phyloP scores from a whole-genome alignment of 2,113 vertebrate genomes.

The Pseudopodoces humilis region DNA sequence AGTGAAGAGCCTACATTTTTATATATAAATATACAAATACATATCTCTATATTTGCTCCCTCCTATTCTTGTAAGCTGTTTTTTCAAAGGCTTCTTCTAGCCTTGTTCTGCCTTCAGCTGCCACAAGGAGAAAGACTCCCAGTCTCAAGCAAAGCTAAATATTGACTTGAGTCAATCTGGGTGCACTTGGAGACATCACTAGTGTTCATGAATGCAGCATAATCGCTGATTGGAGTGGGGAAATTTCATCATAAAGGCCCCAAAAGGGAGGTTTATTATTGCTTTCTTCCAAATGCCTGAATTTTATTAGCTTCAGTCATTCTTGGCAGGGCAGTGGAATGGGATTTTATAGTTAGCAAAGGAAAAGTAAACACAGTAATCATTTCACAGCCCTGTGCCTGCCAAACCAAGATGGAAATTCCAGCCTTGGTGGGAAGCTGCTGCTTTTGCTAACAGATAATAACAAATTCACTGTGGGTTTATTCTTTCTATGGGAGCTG shows the following conservation, averaged over 20 bases:
- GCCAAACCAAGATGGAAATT: conserved; percentile 72
- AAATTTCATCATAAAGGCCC: conserved; percentile 71
- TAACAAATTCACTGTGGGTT: conserved; percentile 46
- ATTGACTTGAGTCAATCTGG: conserved; percentile 62
- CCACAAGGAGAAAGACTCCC: background rate
- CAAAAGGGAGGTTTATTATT: conserved; percentile 71
- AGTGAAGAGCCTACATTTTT: background rate
- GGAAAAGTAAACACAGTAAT: conserved; percentile 72
- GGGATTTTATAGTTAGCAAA: conserved; percentile 71
- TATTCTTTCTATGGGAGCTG: background rate
- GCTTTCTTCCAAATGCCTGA: conserved; percentile 71
- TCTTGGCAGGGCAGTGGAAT: conserved; percentile 70
- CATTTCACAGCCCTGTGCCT: conserved; percentile 61
- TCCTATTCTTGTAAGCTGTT: background rate
- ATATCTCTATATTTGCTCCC: background rate
- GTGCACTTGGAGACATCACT: conserved; percentile 53
- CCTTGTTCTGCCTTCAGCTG: conserved; percentile 14
- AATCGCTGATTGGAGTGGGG: conserved; percentile 60
- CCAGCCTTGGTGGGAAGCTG: conserved; percentile 68
- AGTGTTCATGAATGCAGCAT: conserved; percentile 60
- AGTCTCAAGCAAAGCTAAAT: conserved; percentile 45
- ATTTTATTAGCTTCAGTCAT: conserved; percentile 71
- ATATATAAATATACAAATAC: rapidly evolving
- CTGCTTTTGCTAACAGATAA: conserved; percentile 62
- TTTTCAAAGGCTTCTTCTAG: conserved; percentile 5